Base-by-base conservation (phyloP, 2,888 invertebrate species). In the Xanthia togata region DNA sequence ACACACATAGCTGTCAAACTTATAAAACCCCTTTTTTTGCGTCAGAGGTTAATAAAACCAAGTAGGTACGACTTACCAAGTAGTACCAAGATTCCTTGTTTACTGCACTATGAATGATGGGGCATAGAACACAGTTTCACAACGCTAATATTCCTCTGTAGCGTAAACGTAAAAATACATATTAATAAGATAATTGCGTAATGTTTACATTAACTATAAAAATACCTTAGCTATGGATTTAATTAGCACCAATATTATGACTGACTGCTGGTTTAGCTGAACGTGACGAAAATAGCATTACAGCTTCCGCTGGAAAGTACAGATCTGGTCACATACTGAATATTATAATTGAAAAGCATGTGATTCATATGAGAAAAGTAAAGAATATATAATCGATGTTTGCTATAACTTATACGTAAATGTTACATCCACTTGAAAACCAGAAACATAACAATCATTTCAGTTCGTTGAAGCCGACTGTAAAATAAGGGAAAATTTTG, bases 401-500 rank as follows among this genome's bases (percentile, higher is more conserved):
- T 14, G 4, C 53, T 69, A 14, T 44, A n/a, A 38, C 23, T 31
- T 44, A 23, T 23, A 5, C 31, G 11, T 20, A 35, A 73, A 31
- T 3, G 14, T 14, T 41, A n/a, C 12, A 23, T 57, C 5, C 35
- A 26, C 8, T 53, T 44, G 20, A 67, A 65, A 77, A 14, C 20
- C 14, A n/a, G 41, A 57, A 82, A 68, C 62, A 82, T 62, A 76
- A 50, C 35, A 63, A 77, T 63, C 0, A 63, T 68, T 76, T 62
- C 17, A 35, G 35, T 53, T 31, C 57, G 53, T 20, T 60, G 64
- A 76, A 67, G 20, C 14, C 4, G 47, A 50, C 57, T 59, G 26
- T 57, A 68, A 79, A 76, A 76, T 53, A 44, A 57, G 62, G 17
- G 38, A 63, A 67, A 35, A 26, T 14, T 57, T 65, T 70, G 11